These are phyloP conservation scores for Bombus cullumanus DNA, from an alignment of 1,140 invertebrate species.

Conservation along the genomic window DNA sequence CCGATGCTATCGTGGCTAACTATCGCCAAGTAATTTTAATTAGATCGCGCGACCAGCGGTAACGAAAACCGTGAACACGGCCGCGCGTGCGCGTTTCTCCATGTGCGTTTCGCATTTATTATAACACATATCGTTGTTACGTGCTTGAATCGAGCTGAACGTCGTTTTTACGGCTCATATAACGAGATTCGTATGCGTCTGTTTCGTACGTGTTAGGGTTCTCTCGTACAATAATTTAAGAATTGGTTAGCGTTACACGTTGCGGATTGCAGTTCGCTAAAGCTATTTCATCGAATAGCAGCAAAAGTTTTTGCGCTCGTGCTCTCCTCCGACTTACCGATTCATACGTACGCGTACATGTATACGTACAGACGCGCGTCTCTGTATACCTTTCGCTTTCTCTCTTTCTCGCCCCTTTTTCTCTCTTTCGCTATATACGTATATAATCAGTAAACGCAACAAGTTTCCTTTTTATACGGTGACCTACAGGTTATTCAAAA, in stretches of 20 bases:
- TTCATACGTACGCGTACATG: neutral
- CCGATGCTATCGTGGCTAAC: conserved; percentile 48
- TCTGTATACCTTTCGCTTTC: neutral
- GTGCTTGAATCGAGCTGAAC: neutral
- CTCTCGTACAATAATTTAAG: too few relatives aligned
- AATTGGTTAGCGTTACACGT: too few relatives aligned
- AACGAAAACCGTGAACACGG: conserved; percentile 21
- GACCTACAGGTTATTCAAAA: conserved; percentile 72
- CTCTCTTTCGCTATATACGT: conserved; percentile 40
- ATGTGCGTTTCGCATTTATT: neutral
- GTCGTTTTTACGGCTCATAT: conserved; percentile 45
- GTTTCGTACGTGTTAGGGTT: too few relatives aligned
- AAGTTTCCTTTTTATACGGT: conserved; percentile 72
- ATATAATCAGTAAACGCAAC: conserved; percentile 65
- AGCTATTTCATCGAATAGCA: too few relatives aligned
- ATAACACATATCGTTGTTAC: neutral
- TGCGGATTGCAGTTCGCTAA: too few relatives aligned
- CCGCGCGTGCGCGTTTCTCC: neutral
- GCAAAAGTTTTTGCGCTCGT: too few relatives aligned
- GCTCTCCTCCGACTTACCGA: neutral
- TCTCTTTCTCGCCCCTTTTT: neutral
- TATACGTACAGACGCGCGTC: neutral
- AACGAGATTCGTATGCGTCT: too few relatives aligned
- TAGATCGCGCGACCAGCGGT: conserved; percentile 51
- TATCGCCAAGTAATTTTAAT: conserved; percentile 68